These are phyloP conservation scores for Vombatus ursinus DNA, from an alignment of 2,113 vertebrate species.

Conservation along the genomic window DNA sequence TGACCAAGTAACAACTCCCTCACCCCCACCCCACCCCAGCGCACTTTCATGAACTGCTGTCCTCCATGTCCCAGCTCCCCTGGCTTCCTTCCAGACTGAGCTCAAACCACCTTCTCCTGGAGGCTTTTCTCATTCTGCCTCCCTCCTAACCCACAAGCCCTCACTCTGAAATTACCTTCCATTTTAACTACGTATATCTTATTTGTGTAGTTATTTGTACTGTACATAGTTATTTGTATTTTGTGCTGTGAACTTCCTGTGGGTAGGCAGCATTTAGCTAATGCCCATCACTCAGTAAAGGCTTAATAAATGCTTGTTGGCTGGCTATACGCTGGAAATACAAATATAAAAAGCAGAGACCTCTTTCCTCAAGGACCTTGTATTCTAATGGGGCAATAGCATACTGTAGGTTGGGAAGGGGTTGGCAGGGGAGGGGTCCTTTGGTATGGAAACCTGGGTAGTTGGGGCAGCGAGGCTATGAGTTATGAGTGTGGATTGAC, in stretches of 20 bases:
- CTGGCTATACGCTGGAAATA: background rate
- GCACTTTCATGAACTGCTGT: background rate
- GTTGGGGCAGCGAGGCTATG: too few species aligned
- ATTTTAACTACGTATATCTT: too few species aligned
- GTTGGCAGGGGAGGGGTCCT: background rate
- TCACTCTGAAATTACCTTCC: too few species aligned
- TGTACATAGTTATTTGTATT: too few species aligned
- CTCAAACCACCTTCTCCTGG: background rate
- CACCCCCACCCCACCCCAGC: too few species aligned
- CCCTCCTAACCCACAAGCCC: background rate
- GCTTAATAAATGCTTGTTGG: background rate
- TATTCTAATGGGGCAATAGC: background rate
- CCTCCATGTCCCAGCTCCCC: background rate
- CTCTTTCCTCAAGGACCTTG: too few species aligned
- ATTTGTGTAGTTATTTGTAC: too few species aligned
- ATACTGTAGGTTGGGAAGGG: background rate
- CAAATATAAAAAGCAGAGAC: too few species aligned
- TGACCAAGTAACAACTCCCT: background rate
- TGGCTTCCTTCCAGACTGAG: background rate
- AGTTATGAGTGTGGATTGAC: background rate
- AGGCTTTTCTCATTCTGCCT: background rate
- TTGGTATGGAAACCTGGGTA: too few species aligned
- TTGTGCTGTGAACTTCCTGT: background rate
- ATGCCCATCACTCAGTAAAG: background rate
- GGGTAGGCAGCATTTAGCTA: background rate